Evolutionary conservation across 2,888 invertebrate genomes (phyloP).

Genomic region (Nephrotoma flavescens): DNA sequence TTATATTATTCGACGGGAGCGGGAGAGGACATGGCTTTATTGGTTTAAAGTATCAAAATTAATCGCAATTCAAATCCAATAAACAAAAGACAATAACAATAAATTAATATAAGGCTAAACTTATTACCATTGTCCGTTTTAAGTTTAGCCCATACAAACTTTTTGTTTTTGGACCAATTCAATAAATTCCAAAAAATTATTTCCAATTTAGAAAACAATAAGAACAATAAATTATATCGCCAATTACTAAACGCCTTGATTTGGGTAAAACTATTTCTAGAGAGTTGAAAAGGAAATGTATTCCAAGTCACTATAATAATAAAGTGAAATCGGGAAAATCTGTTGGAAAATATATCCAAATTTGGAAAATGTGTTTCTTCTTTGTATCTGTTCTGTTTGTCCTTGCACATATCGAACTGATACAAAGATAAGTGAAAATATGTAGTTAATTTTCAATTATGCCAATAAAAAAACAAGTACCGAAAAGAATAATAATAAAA

Average conservation of each 20-base stretch:
- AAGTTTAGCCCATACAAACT: background rate
- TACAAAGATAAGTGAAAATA: background rate
- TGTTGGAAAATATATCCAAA: too few relatives aligned
- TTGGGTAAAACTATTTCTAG: too few relatives aligned
- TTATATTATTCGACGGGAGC: background rate
- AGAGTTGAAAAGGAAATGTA: too few relatives aligned
- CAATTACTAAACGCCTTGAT: background rate
- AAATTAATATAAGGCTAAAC: background rate
- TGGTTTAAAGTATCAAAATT: background rate
- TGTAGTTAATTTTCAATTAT: background rate
- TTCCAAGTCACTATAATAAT: too few relatives aligned
- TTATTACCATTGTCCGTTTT: background rate
- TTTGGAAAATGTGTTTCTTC: too few relatives aligned
- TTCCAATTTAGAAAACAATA: background rate
- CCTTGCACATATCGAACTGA: background rate
- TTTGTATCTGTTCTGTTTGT: too few relatives aligned
- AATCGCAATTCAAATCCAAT: background rate
- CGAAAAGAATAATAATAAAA: background rate
- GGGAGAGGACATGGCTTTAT: background rate
- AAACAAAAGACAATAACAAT: background rate
- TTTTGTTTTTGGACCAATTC: background rate
- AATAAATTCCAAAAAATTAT: background rate
- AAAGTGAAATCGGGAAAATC: too few relatives aligned
- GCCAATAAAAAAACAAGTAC: conserved; percentile 1
- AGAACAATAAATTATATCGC: background rate